These are phyloP conservation scores for Puntigrus tetrazona DNA, from an alignment of 2,113 vertebrate species.

Conservation along the genomic window DNA sequence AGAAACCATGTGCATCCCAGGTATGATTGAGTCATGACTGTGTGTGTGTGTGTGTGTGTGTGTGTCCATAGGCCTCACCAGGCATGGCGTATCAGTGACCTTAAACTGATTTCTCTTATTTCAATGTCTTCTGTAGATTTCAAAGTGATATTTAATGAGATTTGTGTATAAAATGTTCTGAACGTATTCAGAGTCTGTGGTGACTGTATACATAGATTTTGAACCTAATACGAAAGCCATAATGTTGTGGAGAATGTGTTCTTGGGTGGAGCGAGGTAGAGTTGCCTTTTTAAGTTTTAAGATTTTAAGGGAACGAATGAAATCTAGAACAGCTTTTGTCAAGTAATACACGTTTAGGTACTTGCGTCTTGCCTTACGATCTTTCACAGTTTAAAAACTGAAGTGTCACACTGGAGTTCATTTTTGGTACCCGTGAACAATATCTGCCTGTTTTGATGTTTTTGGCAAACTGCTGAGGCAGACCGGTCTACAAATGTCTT, in stretches of 20 bases:
- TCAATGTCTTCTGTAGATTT: not conserved
- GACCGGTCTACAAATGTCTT: not conserved
- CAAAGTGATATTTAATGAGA: not conserved
- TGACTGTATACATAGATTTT: not conserved
- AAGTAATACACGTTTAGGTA: not conserved
- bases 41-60: not conserved
- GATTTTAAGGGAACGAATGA: no score
- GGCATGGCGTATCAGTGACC: not conserved
- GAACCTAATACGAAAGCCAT: not conserved
- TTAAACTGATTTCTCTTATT: not conserved
- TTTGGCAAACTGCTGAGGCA: not conserved
- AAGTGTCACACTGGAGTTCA: not conserved
- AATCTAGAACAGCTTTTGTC: not conserved
- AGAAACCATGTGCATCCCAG: conserved; percentile 78
- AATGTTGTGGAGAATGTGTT: not conserved
- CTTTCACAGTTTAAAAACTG: not conserved
- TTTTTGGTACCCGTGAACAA: not conserved
- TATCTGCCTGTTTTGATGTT: not conserved
- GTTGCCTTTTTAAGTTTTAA: not conserved
- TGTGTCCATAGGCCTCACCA: not conserved
- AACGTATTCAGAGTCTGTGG: not conserved
- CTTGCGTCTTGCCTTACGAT: not conserved
- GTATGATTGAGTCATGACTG: conserved; percentile 64
- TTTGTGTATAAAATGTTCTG: not conserved
- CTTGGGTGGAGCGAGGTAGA: no score